A percentile compares a stretch with the other conserved stretches of the same genome.
Conservation (phyloP, 2,797 vertebrate species). For the Rallus crepitans region DNA sequence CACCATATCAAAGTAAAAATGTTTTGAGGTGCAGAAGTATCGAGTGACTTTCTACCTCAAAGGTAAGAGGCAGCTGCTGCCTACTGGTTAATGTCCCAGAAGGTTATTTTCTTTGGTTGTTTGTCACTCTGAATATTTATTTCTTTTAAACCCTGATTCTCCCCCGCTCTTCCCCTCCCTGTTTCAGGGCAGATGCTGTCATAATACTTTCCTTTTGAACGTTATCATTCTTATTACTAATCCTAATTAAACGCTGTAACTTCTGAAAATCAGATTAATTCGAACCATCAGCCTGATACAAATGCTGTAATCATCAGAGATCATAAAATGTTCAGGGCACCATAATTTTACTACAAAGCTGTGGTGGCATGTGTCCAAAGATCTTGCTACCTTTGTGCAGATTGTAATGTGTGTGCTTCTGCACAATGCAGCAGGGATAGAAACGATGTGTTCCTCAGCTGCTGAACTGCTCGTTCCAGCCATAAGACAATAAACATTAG, state of each 20-base stretch:
- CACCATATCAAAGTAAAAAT: not conserved
- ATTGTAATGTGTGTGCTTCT: not conserved
- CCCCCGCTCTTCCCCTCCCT: fast-evolving
- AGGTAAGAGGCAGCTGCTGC: not conserved
- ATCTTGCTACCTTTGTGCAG: slow-evolving; percentile 20
- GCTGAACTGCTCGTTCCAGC: not conserved
- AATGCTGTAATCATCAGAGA: slow-evolving; percentile 23
- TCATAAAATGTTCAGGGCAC: slow-evolving; percentile 21
- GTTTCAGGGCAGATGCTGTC: not conserved
- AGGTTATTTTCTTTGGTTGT: not conserved
- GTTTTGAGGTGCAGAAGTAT: not conserved
- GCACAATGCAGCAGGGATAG: not conserved
- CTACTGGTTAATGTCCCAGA: not conserved
- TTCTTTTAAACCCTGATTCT: not conserved
- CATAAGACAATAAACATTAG: slow-evolving; percentile 1
- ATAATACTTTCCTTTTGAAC: not conserved
- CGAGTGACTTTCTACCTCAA: not conserved
- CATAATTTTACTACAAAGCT: not conserved
- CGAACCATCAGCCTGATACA: not conserved
- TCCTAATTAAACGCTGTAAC: not conserved
- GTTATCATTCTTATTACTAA: not conserved
- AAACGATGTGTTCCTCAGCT: not conserved
- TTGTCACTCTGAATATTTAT: not conserved
- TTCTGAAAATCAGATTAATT: slow-evolving; percentile 38
- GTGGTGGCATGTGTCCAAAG: not conserved